Conservation (phyloP, 2,113 vertebrate species). For the Corynorhinus townsendii region DNA sequence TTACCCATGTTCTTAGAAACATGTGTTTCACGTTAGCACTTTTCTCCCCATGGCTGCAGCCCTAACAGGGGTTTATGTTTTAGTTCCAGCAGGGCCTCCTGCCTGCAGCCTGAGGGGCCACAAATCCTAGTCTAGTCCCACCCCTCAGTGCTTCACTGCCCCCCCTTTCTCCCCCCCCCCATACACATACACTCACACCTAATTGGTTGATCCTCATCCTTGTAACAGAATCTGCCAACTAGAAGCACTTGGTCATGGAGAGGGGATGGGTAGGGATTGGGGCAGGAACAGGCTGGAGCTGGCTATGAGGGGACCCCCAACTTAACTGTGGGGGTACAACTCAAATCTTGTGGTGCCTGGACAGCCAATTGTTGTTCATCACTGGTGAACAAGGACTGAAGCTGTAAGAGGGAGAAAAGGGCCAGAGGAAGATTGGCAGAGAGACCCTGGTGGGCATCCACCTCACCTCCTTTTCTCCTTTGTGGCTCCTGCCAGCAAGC, state of each 20-base stretch:
- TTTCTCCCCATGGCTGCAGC: not conserved
- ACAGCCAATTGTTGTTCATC: not conserved
- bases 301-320: not conserved
- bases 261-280: not conserved
- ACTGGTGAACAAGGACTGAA: not conserved
- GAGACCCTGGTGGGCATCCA: not conserved
- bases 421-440: not conserved
- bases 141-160: not conserved
- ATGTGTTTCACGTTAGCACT: not conserved
- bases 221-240: not conserved
- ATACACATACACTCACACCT: not conserved
- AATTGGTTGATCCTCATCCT: not conserved
- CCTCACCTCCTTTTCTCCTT: not conserved
- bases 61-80: not conserved
- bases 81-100: not conserved
- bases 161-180: no score
- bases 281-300: not conserved
- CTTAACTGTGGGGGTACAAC: not conserved
- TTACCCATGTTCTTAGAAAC: not conserved
- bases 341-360: not conserved
- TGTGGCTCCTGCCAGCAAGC: slow-evolving; percentile 32
- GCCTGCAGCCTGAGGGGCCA: not conserved
- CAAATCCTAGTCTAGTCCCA: not conserved
- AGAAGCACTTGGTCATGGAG: not conserved
- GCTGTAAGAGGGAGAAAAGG: not conserved